Percentiles rank a stretch among this genome's conserved stretches.
phyloP scores from a whole-genome alignment of 2,797 vertebrate genomes.

The Picus viridis region DNA sequence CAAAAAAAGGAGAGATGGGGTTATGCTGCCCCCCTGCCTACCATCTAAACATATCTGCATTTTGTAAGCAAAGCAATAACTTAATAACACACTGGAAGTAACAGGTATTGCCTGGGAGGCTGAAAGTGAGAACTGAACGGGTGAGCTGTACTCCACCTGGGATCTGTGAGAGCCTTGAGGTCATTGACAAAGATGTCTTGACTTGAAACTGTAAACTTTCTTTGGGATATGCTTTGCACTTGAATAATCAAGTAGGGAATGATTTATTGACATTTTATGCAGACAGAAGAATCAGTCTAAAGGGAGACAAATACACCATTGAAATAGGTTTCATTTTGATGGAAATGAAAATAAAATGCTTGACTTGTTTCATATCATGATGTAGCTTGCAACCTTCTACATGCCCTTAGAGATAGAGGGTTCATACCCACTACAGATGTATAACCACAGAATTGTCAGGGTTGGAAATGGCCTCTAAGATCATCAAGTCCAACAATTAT shows the following conservation, averaged over 20 bases:
- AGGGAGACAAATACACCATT: background rate
- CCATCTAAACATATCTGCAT: background rate
- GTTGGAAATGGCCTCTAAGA: no score
- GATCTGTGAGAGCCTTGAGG: constrained; percentile 28
- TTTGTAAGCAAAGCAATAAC: background rate
- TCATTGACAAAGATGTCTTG: constrained; percentile 49
- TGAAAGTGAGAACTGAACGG: constrained; percentile 34
- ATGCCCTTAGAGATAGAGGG: background rate
- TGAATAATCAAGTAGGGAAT: background rate
- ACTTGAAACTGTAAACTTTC: constrained; percentile 56
- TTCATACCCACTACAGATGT: background rate
- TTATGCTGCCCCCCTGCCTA: background rate
- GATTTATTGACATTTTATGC: constrained; percentile 54
- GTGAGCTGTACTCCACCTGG: constrained; percentile 36
- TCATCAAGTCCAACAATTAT: background rate
- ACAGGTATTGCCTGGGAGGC: constrained; percentile 42
- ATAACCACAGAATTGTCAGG: background rate
- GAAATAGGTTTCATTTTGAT: constrained; percentile 21
- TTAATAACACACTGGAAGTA: background rate
- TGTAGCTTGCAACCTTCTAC: background rate
- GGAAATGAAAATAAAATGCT: background rate
- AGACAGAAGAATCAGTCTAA: background rate
- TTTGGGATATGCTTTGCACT: background rate
- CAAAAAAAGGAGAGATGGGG: background rate
- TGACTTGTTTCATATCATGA: background rate